phyloP scores from a whole-genome alignment of 2,113 vertebrate genomes.

The Callipepla californica region DNA sequence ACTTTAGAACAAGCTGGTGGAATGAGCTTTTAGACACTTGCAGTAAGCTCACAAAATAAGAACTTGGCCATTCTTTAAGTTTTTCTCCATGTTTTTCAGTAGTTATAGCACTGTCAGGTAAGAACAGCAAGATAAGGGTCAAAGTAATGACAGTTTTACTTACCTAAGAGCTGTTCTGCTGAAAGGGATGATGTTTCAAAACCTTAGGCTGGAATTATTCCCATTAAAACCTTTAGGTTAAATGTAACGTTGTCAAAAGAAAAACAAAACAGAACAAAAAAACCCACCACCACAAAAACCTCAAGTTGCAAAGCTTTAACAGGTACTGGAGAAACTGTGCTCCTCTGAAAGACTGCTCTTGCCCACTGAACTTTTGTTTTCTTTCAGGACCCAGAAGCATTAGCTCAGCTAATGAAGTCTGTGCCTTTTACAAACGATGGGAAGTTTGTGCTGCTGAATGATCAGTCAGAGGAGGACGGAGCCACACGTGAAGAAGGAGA shows the following conservation, averaged over 20 bases:
- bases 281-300: no score
- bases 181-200: not conserved
- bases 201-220: not conserved
- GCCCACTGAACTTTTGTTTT: not conserved
- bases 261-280: no score
- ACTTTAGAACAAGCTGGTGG: not conserved
- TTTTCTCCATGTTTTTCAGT: not conserved
- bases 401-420: constrained; percentile 93
- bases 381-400: constrained; percentile 90
- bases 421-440: constrained; percentile 92
- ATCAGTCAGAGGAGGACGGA: constrained; percentile 76
- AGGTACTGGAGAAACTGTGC: not conserved
- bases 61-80: not conserved
- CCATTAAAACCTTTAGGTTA: not conserved
- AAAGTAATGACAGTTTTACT: not conserved
- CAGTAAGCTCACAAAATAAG: not conserved
- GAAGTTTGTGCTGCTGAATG: constrained; percentile 90
- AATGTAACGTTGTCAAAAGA: not conserved
- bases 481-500: constrained; percentile 74
- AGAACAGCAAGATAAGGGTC: not conserved
- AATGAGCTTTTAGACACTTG: not conserved
- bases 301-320: not conserved
- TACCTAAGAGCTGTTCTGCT: not conserved
- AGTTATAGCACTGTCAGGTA: not conserved
- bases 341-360: not conserved